These are phyloP conservation scores for Brachyalestes nurse DNA, from an alignment of 2,797 vertebrate genomes.

Conservation along the genomic window DNA sequence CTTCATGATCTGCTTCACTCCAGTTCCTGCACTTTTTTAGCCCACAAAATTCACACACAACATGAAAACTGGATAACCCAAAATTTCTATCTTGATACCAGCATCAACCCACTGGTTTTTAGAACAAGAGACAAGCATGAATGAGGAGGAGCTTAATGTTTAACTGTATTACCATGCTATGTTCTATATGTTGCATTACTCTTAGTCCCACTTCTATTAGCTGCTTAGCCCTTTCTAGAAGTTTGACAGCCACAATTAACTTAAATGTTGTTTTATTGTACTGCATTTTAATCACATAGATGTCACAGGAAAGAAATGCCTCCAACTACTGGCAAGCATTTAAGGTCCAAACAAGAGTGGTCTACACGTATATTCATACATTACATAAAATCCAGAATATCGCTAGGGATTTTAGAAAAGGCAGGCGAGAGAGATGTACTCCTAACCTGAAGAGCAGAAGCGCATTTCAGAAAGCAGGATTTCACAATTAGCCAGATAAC, in stretches of 20 bases:
- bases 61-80: neutral
- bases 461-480: too few relatives aligned
- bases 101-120: too few relatives aligned
- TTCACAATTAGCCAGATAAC: too few relatives aligned
- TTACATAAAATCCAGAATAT: conserved; percentile 9
- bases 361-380: neutral
- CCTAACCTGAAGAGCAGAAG: neutral
- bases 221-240: neutral
- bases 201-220: neutral
- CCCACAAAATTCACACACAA: neutral
- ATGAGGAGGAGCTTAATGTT: too few relatives aligned
- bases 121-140: too few relatives aligned
- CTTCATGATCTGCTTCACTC: too few relatives aligned
- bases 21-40: neutral
- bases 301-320: conserved; percentile 1
- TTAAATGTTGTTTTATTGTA: neutral
- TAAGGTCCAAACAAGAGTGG: neutral
- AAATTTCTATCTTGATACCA: neutral
- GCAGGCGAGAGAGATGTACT: neutral
- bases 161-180: neutral
- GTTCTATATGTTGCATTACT: neutral
- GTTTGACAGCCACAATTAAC: neutral
- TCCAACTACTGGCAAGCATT: neutral
- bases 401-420: conserved; percentile 13
- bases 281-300: conserved; percentile 16